Base-by-base conservation (phyloP, 2,797 vertebrate genomes). In the Borostomias antarcticus region DNA sequence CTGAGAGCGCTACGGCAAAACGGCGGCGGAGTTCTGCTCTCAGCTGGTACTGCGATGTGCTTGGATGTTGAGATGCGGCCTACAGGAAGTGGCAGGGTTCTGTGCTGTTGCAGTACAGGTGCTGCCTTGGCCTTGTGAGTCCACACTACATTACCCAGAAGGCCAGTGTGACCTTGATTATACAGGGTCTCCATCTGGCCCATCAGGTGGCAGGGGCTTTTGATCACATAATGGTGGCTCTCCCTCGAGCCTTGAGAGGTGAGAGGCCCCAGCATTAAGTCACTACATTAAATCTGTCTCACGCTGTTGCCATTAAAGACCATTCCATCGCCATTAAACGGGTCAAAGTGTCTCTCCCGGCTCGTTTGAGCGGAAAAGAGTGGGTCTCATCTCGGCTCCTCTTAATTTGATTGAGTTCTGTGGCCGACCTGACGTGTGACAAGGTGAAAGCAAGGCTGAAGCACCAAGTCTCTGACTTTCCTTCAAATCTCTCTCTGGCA, bases 261-360 rank as follows among this genome's bases (percentile, higher is more conserved):
- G 71, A 81, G 71, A 74, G 77, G 76, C 78, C 77, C 69, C 74
- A 29, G 71, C 81, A 81, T 86, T 83, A 82, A 85, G 78, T 82
- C 80, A 78, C 77, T 79, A 76, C 78, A 84, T 87, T 85, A 86
- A 85, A 82, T 76, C 79, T 77, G 70, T 77, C 74, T 75, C 78
- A 85, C 29, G 47, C 73, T 65, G 68, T 66, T 75, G 72, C 78
- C 80, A 80, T 85, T 85, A 83, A 80, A 80, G 72, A 74, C 69
- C 70, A 70, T 82, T 81, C 75, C 78, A 76, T 81, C 62, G 74
- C 70, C 77, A 81, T 85, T 82, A 82, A 76, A 64, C 51, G 52
- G 77, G 76, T 83, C 74, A 68, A 30, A 48, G 64, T 65, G 77
- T 62, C 65, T 78, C 52, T 74, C 59, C 66, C 71, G 73, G 45